Conservation (phyloP, 2,888 invertebrate species). For the Sympetrum striolatum region DNA sequence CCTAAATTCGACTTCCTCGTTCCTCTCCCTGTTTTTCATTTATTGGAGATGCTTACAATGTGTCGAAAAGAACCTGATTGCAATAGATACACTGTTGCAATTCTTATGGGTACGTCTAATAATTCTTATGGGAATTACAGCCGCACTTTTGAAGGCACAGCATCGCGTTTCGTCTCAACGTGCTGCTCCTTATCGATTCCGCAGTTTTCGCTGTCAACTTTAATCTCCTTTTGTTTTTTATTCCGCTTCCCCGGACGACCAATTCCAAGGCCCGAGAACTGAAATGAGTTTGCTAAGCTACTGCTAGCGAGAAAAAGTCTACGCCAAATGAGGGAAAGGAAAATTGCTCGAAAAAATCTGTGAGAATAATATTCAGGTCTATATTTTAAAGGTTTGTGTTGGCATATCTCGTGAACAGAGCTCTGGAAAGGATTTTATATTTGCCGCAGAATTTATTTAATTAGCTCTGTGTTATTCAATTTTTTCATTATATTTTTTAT, state of each 20-base stretch:
- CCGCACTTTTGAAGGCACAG: not conserved
- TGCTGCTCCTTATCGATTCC: not conserved
- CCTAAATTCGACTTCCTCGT: not conserved
- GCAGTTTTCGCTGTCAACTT: not conserved
- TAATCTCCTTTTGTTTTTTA: not conserved
- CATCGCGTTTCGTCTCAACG: not conserved
- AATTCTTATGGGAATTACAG: not conserved
- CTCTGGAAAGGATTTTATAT: no score
- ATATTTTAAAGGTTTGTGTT: no score
- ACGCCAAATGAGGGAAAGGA: not conserved
- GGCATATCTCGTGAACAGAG: no score
- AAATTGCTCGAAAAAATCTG: not conserved
- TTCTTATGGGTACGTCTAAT: not conserved
- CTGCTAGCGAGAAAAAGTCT: not conserved
- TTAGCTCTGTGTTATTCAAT: no score
- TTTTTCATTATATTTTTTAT: no score
- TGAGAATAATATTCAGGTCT: no score
- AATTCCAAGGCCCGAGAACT: not conserved
- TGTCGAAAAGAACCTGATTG: not conserved
- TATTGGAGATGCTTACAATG: not conserved
- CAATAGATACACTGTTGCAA: not conserved
- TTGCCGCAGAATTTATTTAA: no score
- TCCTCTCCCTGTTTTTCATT: not conserved
- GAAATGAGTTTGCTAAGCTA: not conserved
- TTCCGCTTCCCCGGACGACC: not conserved